A percentile compares a stretch with the other conserved stretches of the same genome.
These are phyloP conservation scores for Ammodytes dubius DNA, from an alignment of 2,113 vertebrate genomes.

Conservation along the genomic window DNA sequence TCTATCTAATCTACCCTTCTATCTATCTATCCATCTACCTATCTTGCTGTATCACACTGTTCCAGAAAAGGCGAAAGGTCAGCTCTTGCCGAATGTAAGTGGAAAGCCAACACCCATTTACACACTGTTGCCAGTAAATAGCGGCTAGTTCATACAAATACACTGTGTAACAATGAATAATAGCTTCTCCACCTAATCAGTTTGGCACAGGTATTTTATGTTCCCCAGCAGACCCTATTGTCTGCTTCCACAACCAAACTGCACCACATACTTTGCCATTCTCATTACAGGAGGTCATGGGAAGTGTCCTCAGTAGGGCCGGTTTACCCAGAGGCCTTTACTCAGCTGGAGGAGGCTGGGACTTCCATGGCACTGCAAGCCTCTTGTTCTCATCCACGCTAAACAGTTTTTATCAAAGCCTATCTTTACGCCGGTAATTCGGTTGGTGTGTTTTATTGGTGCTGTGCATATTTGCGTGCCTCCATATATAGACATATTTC, in stretches of 20 bases:
- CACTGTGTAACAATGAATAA: conserved; percentile 48
- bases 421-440: conserved; percentile 13
- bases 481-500: conserved; percentile 51
- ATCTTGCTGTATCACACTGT: background rate
- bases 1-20: conserved; percentile 1
- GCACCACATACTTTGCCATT: conserved; percentile 69
- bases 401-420: conserved; percentile 55
- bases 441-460: background rate
- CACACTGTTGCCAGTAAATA: conserved; percentile 40
- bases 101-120: conserved; percentile 25
- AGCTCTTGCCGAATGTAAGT: conserved; percentile 2
- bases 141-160: conserved; percentile 33
- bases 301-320: conserved; percentile 75
- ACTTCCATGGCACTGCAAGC: conserved; percentile 48
- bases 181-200: conserved; percentile 57
- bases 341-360: conserved; percentile 50
- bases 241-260: conserved; percentile 62
- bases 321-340: conserved; percentile 57
- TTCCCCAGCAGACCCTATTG: conserved; percentile 66
- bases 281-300: conserved; percentile 79
- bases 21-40: background rate
- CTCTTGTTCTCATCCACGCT: conserved; percentile 56
- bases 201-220: conserved; percentile 60
- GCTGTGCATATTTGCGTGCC: conserved; percentile 20
- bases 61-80: conserved; percentile 9